Evolutionary conservation across 2,113 vertebrate genomes (phyloP).

Genomic region (Triplophysa siluroides): DNA sequence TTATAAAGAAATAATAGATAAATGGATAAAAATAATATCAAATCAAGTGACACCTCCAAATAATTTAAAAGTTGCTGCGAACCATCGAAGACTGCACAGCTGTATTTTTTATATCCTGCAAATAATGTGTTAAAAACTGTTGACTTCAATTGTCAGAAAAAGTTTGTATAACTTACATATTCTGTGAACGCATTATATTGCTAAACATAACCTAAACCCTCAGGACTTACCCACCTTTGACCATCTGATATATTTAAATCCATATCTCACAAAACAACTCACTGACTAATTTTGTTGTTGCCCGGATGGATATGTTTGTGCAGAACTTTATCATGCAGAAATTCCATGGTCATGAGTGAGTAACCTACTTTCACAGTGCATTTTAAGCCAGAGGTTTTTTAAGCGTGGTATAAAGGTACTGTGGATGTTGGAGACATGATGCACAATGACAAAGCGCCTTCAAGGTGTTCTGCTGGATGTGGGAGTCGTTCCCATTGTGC

Average conservation of each 20-base stretch:
- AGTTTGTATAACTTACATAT: not conserved
- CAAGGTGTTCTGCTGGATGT: conserved; percentile 29
- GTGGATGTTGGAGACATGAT: not conserved
- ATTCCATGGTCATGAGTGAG: too few species aligned
- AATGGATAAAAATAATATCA: too few species aligned
- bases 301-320: not conserved
- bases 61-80: too few species aligned
- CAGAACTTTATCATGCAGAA: too few species aligned
- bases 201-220: too few species aligned
- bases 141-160: not conserved
- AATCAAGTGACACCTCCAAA: too few species aligned
- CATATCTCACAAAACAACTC: not conserved
- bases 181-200: not conserved
- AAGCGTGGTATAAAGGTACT: not conserved
- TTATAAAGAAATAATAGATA: too few species aligned
- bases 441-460: conserved; percentile 15
- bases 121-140: too few species aligned
- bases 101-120: too few species aligned
- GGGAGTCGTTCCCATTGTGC: conserved; percentile 17
- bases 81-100: not conserved
- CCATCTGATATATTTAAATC: not conserved
- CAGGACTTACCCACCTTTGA: not conserved
- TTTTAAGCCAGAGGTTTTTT: not conserved
- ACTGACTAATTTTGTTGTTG: not conserved
- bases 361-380: not conserved